Conservation (phyloP, 1,140 invertebrate species). For the Heliothis virescens region DNA sequence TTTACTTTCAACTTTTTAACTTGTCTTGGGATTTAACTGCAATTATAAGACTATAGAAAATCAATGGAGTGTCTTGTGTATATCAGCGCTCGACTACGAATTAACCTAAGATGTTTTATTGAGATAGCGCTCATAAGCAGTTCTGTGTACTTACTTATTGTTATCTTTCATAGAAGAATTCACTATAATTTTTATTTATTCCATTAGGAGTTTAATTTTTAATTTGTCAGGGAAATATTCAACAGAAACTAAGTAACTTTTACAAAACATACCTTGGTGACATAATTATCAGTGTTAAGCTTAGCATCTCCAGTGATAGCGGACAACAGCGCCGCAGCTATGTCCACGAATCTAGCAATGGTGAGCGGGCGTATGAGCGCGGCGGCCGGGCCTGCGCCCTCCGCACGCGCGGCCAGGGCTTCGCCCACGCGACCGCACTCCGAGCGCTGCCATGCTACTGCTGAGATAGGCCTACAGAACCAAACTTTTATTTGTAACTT, state of each 20-base stretch:
- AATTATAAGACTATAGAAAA: too few species aligned
- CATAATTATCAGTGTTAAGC: slow-evolving; percentile 76
- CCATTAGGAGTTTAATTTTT: background rate
- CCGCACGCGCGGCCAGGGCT: slow-evolving; percentile 58
- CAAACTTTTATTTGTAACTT: background rate
- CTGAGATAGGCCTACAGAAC: slow-evolving; percentile 60
- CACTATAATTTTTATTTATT: too few species aligned
- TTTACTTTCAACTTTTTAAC: background rate
- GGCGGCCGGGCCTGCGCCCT: slow-evolving; percentile 40
- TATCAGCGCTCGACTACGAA: too few species aligned
- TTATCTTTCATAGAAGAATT: too few species aligned
- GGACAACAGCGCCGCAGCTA: slow-evolving; percentile 60
- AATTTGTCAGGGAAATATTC: too few species aligned
- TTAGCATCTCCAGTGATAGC: slow-evolving; percentile 60
- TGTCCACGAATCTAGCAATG: slow-evolving; percentile 77
- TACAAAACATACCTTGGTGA: slow-evolving; percentile 65
- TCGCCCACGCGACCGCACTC: slow-evolving; percentile 61
- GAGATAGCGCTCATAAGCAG: too few species aligned
- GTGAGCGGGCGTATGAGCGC: slow-evolving; percentile 74
- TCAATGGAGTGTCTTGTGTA: too few species aligned
- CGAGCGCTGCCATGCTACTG: slow-evolving; percentile 71
- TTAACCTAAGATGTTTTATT: too few species aligned
- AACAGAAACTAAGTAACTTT: too few species aligned
- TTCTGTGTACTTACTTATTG: too few species aligned
- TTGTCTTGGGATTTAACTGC: too few species aligned